A percentile compares a stretch with the other conserved stretches of the same genome.
phyloP scores from a whole-genome alignment of 2,113 vertebrate species.

The Ciconia maguari region DNA sequence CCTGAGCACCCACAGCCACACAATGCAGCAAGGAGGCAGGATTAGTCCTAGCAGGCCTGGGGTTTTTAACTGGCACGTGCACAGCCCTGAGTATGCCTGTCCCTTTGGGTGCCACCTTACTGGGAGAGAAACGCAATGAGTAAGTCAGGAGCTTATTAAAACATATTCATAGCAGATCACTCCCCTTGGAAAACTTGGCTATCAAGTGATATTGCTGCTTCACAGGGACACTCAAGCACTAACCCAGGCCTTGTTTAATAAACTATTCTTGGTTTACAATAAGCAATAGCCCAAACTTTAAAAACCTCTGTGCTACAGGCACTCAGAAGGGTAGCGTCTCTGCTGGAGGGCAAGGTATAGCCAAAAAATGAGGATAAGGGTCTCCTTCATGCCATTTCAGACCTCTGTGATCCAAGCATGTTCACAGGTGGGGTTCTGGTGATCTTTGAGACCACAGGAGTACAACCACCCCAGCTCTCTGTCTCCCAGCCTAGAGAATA shows the following conservation, averaged over 20 bases:
- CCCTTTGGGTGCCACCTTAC: background rate
- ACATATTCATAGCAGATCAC: background rate
- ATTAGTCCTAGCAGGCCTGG: background rate
- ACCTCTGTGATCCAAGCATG: accelerated
- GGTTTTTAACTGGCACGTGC: background rate
- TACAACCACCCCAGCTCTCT: background rate
- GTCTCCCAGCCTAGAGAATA: background rate
- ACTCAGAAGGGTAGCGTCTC: background rate
- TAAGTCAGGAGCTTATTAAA: background rate
- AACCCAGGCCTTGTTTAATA: background rate
- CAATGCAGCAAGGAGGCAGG: background rate
- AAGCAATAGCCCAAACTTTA: background rate
- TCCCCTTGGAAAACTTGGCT: background rate
- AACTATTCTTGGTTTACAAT: background rate
- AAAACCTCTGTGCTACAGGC: background rate
- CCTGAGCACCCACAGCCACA: background rate
- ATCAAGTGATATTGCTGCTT: background rate
- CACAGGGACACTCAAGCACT: background rate
- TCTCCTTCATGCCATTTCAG: background rate
- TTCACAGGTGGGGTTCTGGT: background rate
- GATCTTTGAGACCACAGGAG: background rate
- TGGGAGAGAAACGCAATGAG: background rate
- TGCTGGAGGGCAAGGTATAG: background rate
- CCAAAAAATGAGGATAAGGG: background rate
- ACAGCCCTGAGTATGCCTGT: background rate